These are phyloP conservation scores for Campylomormyrus tamandua DNA, from an alignment of 2,113 vertebrate species.

Conservation along the genomic window DNA sequence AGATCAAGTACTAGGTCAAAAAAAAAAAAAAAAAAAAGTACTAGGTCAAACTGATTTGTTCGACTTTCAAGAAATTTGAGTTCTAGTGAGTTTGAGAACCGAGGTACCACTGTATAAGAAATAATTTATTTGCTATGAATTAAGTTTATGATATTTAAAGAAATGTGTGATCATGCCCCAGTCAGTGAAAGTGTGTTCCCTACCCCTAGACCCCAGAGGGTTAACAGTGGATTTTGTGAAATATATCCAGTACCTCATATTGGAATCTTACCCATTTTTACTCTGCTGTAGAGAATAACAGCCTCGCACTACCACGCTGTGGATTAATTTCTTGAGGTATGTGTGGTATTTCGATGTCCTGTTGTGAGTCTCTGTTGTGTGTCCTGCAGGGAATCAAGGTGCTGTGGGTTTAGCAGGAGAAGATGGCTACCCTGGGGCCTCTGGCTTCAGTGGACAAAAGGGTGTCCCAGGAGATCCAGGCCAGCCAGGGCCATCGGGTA, in stretches of 20 bases:
- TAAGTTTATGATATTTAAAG: too few species aligned
- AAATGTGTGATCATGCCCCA: too few species aligned
- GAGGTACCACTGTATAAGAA: too few species aligned
- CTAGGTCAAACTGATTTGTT: too few species aligned
- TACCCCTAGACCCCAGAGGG: too few species aligned
- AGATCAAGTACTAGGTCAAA: too few species aligned
- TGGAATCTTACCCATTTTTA: neutral
- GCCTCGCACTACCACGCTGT: neutral
- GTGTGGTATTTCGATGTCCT: neutral
- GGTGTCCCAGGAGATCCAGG: conserved; percentile 72
- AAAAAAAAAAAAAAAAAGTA: too few species aligned
- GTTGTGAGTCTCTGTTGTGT: neutral
- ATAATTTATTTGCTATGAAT: too few species aligned
- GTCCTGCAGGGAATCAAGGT: conserved; percentile 63
- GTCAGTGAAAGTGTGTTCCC: too few species aligned
- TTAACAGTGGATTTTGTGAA: neutral
- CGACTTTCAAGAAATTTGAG: too few species aligned
- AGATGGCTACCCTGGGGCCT: conserved; percentile 63
- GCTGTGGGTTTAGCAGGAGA: conserved; percentile 65
- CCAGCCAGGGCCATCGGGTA: conserved; percentile 71
- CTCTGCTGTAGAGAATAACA: neutral
- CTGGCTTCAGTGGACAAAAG: conserved; percentile 66
- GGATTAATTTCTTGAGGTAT: neutral
- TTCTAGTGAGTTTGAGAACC: too few species aligned
- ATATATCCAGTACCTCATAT: neutral